Conservation (phyloP, 2,797 vertebrate genomes). For the Pipistrellus pipistrellus region DNA sequence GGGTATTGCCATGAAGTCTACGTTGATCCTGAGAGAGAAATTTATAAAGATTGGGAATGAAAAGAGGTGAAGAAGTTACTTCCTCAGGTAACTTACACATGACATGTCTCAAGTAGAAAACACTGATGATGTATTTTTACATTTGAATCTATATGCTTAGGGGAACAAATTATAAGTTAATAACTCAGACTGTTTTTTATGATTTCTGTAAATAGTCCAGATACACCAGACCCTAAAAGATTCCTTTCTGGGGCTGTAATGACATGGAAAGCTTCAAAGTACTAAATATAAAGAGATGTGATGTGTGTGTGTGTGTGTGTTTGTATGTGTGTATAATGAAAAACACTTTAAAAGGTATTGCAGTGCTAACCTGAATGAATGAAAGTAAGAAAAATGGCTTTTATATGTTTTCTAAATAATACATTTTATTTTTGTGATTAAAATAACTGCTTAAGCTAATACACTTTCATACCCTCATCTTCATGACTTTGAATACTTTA, state of each 20-base stretch:
- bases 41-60: slow-evolving; percentile 91
- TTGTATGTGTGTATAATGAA: no score
- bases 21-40: slow-evolving; percentile 93
- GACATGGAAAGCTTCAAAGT: neutral
- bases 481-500: neutral
- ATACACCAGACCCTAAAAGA: neutral
- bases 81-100: no score
- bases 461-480: neutral
- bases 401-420: no score
- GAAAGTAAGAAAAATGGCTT: no score
- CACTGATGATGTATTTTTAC: neutral
- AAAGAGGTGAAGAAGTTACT: slow-evolving; percentile 88
- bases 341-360: no score
- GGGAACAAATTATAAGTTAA: neutral
- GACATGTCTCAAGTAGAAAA: neutral
- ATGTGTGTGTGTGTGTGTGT: neutral
- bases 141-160: neutral
- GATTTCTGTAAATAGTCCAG: neutral
- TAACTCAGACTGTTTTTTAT: neutral
- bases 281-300: neutral
- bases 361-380: no score
- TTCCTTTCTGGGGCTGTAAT: neutral
- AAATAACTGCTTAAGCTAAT: no score
- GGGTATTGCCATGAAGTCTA: slow-evolving; percentile 96
- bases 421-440: no score